These are phyloP conservation scores for Cosmopolites sordidus DNA, from an alignment of 2,888 invertebrate genomes.

Conservation along the genomic window DNA sequence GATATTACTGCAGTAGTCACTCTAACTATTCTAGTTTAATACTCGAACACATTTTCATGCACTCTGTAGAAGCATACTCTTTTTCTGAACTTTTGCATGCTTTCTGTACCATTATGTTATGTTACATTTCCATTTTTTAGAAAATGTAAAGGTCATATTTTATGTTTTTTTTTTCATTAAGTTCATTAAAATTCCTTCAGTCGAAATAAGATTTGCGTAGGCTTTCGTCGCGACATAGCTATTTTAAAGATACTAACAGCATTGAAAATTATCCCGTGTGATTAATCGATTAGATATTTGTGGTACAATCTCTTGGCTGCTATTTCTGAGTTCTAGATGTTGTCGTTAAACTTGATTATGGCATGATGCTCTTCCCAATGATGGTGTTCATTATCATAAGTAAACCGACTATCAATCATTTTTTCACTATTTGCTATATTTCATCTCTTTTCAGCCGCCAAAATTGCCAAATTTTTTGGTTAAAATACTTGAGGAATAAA, in stretches of 20 bases:
- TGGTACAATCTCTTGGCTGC: background rate
- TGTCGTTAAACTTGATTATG: background rate
- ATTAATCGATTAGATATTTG: background rate
- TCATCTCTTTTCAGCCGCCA: conserved; percentile 40
- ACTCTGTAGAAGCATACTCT: too few relatives aligned
- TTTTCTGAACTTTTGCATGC: too few relatives aligned
- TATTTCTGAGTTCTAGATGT: background rate
- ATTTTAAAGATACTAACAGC: background rate
- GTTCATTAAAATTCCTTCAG: too few relatives aligned
- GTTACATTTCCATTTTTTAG: too few relatives aligned
- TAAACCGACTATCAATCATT: conserved; percentile 1
- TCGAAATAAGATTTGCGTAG: too few relatives aligned
- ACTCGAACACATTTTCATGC: too few relatives aligned
- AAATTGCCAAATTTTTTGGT: conserved; percentile 41
- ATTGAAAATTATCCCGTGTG: background rate
- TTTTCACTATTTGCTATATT: conserved; percentile 27
- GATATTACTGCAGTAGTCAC: too few relatives aligned
- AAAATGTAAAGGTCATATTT: too few relatives aligned
- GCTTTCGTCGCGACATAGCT: too few relatives aligned
- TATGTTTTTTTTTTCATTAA: too few relatives aligned
- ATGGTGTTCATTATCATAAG: conserved; percentile 1
- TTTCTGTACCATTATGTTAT: too few relatives aligned
- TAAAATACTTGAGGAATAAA: conserved; percentile 39
- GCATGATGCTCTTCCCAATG: conserved; percentile 6
- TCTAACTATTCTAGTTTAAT: too few relatives aligned